Conservation (phyloP, 2,113 vertebrate genomes). For the mouse (Mus musculus) region GRCm39 chr4:52371501-52372000, state of each 20-base stretch:
- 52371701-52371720: too few relatives aligned
- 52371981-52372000: slow-evolving; percentile 74
- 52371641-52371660: background rate
- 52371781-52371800: background rate
- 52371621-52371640: background rate
- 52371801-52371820: background rate
- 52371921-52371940: slow-evolving; percentile 80
- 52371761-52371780: background rate
- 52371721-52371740: background rate
- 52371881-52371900: slow-evolving; percentile 73
- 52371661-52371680: background rate
- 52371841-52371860: slow-evolving; percentile 71
- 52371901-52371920: slow-evolving; percentile 73
- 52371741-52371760: background rate
- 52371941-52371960: slow-evolving; percentile 76
- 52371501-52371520: slow-evolving; percentile 56
- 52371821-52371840: slow-evolving; percentile 63
- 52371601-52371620: background rate
- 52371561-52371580: background rate
- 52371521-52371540: background rate
- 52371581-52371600: background rate
- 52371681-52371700: background rate
- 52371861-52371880: slow-evolving; percentile 77
- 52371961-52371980: slow-evolving; percentile 81
- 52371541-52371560: background rate